Evolutionary conservation across 2,797 vertebrate species (phyloP).

Genomic region (Cuniculus paca): DNA sequence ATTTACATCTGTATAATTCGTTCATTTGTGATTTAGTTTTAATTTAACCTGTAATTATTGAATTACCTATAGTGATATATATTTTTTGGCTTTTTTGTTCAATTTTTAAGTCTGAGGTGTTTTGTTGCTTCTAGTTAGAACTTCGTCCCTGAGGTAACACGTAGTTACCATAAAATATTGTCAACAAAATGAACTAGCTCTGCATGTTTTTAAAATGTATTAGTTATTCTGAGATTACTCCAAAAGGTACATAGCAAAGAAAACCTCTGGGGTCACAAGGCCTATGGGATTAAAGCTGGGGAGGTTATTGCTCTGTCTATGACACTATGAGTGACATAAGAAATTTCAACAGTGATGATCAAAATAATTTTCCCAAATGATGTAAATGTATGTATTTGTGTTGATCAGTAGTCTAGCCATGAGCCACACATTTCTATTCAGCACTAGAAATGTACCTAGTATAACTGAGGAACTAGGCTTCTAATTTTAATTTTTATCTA

Average conservation of each 20-base stretch:
- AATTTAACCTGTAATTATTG: constrained; percentile 90
- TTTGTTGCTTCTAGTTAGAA: constrained; percentile 82
- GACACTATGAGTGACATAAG: background rate
- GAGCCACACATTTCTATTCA: background rate
- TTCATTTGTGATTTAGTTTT: constrained; percentile 82
- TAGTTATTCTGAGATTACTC: constrained; percentile 89
- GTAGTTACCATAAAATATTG: constrained; percentile 84
- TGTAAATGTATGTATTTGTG: background rate
- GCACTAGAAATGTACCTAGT: background rate
- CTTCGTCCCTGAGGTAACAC: constrained; percentile 84
- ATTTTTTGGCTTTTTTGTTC: constrained; percentile 89
- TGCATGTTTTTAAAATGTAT: constrained; percentile 87
- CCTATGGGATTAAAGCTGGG: background rate
- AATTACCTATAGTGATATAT: constrained; percentile 90
- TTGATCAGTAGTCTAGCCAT: background rate
- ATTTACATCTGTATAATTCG: background rate
- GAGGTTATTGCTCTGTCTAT: background rate
- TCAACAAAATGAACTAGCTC: constrained; percentile 82
- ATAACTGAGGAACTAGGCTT: background rate
- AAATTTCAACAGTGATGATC: background rate
- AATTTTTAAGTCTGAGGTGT: constrained; percentile 69
- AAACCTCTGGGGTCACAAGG: background rate
- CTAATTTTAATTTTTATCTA: background rate
- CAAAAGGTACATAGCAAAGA: background rate
- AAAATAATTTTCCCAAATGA: background rate